A percentile compares a stretch with the other conserved stretches of the same genome.
These are phyloP conservation scores for Melanchra persicariae DNA, from an alignment of 2,888 invertebrate genomes.

Conservation along the genomic window DNA sequence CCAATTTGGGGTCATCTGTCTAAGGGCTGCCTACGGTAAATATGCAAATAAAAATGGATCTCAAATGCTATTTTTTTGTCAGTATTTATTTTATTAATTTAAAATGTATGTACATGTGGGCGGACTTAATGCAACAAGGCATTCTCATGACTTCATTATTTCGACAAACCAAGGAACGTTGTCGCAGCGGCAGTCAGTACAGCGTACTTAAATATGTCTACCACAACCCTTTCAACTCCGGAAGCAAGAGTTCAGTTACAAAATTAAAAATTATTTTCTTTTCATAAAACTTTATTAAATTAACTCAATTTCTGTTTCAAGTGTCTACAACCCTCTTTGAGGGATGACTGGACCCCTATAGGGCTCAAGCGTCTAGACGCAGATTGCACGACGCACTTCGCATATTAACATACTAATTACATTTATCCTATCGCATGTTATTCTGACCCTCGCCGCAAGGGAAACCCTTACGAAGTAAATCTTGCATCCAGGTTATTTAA, in stretches of 20 bases:
- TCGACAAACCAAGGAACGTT: background rate
- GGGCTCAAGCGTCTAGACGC: conserved; percentile 62
- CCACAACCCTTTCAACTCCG: background rate
- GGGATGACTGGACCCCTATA: conserved; percentile 36
- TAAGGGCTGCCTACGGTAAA: background rate
- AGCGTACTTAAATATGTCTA: background rate
- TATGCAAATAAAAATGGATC: background rate
- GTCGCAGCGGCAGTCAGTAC: background rate
- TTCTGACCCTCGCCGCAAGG: conserved; percentile 36
- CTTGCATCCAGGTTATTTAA: conserved; percentile 22
- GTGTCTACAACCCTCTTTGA: conserved; percentile 28
- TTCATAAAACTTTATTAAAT: conserved; percentile 22
- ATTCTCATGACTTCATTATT: background rate
- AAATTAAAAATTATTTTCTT: conserved; percentile 23
- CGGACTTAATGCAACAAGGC: too few relatives aligned
- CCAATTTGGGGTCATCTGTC: background rate
- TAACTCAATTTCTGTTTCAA: conserved; percentile 35
- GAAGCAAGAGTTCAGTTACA: background rate
- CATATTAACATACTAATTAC: conserved; percentile 64
- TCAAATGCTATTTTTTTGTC: background rate
- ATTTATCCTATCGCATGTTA: conserved; percentile 51
- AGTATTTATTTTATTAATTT: too few relatives aligned
- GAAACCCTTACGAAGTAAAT: conserved; percentile 33
- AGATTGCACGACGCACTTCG: conserved; percentile 63
- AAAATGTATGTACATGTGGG: too few relatives aligned